Conservation (phyloP, 2,888 invertebrate genomes). For the Agonopterix arenella region DNA sequence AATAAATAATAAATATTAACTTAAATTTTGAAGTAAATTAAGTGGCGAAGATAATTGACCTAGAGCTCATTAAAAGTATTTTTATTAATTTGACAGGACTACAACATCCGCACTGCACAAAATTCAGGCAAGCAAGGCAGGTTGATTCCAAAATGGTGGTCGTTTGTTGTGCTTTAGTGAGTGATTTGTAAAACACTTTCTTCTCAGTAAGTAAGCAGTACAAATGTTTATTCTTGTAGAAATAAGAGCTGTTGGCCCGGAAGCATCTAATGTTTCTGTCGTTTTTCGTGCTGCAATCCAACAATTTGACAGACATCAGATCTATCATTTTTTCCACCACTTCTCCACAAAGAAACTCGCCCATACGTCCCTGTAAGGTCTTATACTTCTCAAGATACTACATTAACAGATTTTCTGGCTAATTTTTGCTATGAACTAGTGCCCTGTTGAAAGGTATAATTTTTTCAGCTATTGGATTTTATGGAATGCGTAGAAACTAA, state of each 20-base stretch:
- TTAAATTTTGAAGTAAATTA: not conserved
- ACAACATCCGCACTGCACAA: constrained; percentile 40
- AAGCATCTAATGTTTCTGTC: not conserved
- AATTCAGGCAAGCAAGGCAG: constrained; percentile 28
- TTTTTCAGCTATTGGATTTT: not conserved
- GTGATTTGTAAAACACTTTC: constrained; percentile 44
- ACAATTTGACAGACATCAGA: not conserved
- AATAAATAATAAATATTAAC: not conserved
- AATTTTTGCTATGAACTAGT: too few relatives aligned
- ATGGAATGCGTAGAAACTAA: constrained; percentile 9
- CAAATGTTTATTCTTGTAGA: not conserved
- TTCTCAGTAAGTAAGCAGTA: constrained; percentile 28
- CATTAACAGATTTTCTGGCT: too few relatives aligned
- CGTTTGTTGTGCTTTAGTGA: constrained; percentile 74
- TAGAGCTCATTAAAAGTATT: not conserved
- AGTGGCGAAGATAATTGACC: too few relatives aligned
- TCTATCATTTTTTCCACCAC: not conserved
- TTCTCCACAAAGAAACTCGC: constrained; percentile 12
- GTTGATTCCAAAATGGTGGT: constrained; percentile 74
- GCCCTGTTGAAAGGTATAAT: too few relatives aligned
- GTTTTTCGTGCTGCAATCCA: not conserved
- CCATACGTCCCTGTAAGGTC: constrained; percentile 5
- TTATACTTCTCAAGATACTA: not conserved
- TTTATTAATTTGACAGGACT: constrained; percentile 14
- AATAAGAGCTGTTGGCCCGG: not conserved